Evolutionary conservation across 2,888 invertebrate genomes (phyloP).

Genomic region (Cephalotes varians): DNA sequence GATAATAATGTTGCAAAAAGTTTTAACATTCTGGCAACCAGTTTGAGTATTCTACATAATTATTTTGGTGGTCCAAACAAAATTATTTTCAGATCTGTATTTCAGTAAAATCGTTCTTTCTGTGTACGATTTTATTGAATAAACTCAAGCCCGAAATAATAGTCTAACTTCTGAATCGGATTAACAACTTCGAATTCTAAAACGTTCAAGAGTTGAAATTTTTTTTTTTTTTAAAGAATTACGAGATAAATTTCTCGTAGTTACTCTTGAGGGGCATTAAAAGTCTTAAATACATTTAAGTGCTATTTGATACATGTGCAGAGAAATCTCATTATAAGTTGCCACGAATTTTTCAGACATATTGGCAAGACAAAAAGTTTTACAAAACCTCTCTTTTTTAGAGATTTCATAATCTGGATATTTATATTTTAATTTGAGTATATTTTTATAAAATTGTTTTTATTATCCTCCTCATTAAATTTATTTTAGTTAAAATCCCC

Average conservation of each 20-base stretch:
- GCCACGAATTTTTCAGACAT: constrained; percentile 24
- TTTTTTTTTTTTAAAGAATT: neutral
- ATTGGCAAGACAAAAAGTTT: neutral
- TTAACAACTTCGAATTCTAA: constrained; percentile 17
- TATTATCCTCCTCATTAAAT: neutral
- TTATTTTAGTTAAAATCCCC: neutral
- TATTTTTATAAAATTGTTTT: neutral
- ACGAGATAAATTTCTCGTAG: constrained; percentile 32
- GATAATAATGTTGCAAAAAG: no score
- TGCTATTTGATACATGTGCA: constrained; percentile 20
- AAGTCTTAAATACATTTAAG: constrained; percentile 37
- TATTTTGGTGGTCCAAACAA: no score
- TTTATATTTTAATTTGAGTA: neutral
- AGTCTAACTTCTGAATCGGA: constrained; percentile 12
- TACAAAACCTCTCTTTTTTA: neutral
- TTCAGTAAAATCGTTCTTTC: no score
- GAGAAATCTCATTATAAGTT: constrained; percentile 49
- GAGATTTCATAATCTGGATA: neutral
- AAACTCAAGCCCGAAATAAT: neutral
- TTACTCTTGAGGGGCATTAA: neutral
- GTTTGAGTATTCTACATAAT: no score
- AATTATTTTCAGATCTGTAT: no score
- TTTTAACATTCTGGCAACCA: no score
- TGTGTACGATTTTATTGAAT: neutral
- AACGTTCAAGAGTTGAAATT: neutral